phyloP scores from a whole-genome alignment of 2,113 vertebrate species.

The Amazona guildingii region DNA sequence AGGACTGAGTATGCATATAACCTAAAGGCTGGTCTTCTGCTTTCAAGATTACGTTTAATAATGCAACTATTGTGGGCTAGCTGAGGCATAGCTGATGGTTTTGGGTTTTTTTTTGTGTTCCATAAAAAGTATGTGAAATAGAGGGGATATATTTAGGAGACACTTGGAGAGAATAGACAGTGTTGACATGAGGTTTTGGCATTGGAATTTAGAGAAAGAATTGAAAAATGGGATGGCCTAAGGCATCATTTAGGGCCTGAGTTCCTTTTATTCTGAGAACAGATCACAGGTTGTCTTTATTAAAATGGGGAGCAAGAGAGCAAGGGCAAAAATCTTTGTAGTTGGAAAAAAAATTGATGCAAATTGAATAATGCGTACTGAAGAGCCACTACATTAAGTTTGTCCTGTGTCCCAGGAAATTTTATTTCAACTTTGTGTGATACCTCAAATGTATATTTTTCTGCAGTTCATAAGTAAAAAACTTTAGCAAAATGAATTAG shows the following conservation, averaged over 20 bases:
- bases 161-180: not conserved
- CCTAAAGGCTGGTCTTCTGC: not conserved
- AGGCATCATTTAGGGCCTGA: not conserved
- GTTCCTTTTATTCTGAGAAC: not conserved
- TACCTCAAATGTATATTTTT: not conserved
- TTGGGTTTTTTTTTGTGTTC: not conserved
- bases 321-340: not conserved
- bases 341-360: not conserved
- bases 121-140: not conserved
- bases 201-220: not conserved
- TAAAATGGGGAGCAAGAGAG: accelerated
- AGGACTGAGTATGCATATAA: not conserved
- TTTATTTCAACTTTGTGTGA: not conserved
- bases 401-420: not conserved
- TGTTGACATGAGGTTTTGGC: not conserved
- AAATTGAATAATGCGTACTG: not conserved
- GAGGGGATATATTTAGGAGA: not conserved
- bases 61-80: not conserved
- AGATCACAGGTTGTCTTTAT: not conserved
- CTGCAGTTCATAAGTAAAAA: not conserved
- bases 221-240: not conserved
- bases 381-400: not conserved
- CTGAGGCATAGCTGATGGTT: not conserved
- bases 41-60: not conserved
- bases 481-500: not conserved